Evolutionary conservation across 2,888 invertebrate genomes (phyloP).

Genomic region (Helleia helle): DNA sequence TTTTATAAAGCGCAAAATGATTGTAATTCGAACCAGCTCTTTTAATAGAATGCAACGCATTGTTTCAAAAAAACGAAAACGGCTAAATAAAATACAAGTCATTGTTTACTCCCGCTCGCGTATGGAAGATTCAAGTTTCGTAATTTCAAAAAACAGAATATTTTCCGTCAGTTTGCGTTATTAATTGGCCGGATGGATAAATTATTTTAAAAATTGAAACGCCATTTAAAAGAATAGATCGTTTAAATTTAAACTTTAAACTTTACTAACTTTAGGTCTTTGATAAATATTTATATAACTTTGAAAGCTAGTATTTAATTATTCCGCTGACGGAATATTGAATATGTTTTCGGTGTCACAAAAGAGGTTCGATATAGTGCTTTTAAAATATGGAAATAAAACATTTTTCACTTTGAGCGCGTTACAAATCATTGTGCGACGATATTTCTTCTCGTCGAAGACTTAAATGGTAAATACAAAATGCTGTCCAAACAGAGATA

Average conservation of each 20-base stretch:
- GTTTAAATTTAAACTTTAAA: no score
- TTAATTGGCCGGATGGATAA: constrained; percentile 13
- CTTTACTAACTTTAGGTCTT: no score
- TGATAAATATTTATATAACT: no score
- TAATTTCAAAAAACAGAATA: constrained; percentile 6
- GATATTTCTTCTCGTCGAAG: constrained; percentile 13
- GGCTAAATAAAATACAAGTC: constrained; percentile 39
- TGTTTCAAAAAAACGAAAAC: constrained; percentile 12
- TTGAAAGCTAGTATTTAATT: no score
- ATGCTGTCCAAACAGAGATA: constrained; percentile 13
- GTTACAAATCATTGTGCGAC: constrained; percentile 7
- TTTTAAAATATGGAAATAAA: background rate
- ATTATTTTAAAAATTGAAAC: no score
- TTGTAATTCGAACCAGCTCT: background rate
- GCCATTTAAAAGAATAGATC: no score
- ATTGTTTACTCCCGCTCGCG: constrained; percentile 34
- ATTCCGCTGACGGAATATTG: no score
- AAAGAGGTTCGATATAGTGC: background rate
- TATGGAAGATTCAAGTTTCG: constrained; percentile 29
- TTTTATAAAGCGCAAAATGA: background rate
- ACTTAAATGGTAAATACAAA: constrained; percentile 13
- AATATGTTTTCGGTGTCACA: no score
- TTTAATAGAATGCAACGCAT: background rate
- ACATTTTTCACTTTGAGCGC: constrained; percentile 1
- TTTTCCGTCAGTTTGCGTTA: constrained; percentile 11